Evolutionary conservation across 2,888 invertebrate species (phyloP).

Genomic region (Halictus ligatus): DNA sequence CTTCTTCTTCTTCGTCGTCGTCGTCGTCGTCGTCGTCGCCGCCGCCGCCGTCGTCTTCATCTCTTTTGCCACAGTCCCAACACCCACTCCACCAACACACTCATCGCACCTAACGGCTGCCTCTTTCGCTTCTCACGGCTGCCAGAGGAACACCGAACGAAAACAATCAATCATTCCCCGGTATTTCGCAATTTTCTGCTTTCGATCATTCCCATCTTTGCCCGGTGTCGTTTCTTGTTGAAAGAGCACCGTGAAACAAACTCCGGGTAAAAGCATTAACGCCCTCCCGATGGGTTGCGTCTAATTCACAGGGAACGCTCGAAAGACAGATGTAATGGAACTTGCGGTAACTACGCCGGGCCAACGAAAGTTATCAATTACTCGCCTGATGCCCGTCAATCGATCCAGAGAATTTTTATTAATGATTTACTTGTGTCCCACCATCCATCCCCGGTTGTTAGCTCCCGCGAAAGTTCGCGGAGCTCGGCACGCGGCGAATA

Average conservation of each 20-base stretch:
- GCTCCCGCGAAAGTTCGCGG: neutral
- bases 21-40: neutral
- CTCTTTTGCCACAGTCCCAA: neutral
- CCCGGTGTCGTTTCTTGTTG: constrained; percentile 32
- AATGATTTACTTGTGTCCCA: neutral
- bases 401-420: constrained; percentile 6
- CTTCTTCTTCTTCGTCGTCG: neutral
- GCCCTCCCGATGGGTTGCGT: constrained; percentile 27
- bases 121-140: neutral
- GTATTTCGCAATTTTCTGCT: constrained; percentile 65
- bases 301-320: neutral
- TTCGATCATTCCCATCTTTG: constrained; percentile 54
- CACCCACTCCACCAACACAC: neutral
- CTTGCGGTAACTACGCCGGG: neutral
- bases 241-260: constrained; percentile 45
- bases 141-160: constrained; percentile 46
- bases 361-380: constrained; percentile 14
- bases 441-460: neutral
- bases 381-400: constrained; percentile 1
- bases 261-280: constrained; percentile 42
- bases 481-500: neutral
- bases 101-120: neutral
- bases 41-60: neutral
- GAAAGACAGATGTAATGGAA: constrained; percentile 5
- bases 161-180: constrained; percentile 71